A percentile compares a stretch with the other conserved stretches of the same genome.
phyloP scores from a whole-genome alignment of 2,888 invertebrate species.

The Harpalus rubripes region DNA sequence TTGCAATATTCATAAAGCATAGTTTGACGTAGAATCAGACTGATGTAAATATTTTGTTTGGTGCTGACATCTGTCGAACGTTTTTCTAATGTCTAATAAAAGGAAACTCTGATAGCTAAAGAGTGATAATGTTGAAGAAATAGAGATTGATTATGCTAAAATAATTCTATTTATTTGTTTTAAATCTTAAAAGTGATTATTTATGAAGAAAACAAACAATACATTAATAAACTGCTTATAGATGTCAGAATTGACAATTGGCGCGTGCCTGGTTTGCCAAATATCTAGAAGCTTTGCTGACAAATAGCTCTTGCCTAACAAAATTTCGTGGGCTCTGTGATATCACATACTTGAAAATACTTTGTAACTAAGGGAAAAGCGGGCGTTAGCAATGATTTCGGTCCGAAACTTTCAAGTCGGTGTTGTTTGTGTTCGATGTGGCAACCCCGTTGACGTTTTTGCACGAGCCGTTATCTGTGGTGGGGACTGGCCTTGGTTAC shows the following conservation, averaged over 20 bases:
- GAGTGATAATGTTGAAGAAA: not conserved
- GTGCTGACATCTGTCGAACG: constrained; percentile 49
- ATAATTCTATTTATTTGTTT: constrained; percentile 27
- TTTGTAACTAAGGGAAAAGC: constrained; percentile 18
- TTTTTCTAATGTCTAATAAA: constrained; percentile 3
- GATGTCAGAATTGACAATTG: constrained; percentile 62
- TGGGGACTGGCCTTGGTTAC: constrained; percentile 64
- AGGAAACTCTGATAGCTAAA: not conserved
- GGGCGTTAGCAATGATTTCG: not conserved
- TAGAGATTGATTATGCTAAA: constrained; percentile 9
- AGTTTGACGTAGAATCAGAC: constrained; percentile 30
- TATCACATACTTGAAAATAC: constrained; percentile 5
- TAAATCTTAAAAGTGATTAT: constrained; percentile 25
- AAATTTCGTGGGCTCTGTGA: constrained; percentile 16
- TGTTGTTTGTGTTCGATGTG: constrained; percentile 30
- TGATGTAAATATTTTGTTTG: constrained; percentile 60
- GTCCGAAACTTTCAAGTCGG: not conserved
- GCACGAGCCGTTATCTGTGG: constrained; percentile 53
- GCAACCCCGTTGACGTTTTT: constrained; percentile 58
- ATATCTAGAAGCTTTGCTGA: constrained; percentile 14
- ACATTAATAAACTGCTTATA: constrained; percentile 38
- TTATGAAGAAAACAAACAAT: constrained; percentile 5
- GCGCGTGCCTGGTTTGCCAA: constrained; percentile 64
- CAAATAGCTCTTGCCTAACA: not conserved
- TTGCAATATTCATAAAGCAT: constrained; percentile 34